Evolutionary conservation across 1,140 invertebrate genomes (phyloP).

Genomic region (Thalassaphorura encarpata): DNA sequence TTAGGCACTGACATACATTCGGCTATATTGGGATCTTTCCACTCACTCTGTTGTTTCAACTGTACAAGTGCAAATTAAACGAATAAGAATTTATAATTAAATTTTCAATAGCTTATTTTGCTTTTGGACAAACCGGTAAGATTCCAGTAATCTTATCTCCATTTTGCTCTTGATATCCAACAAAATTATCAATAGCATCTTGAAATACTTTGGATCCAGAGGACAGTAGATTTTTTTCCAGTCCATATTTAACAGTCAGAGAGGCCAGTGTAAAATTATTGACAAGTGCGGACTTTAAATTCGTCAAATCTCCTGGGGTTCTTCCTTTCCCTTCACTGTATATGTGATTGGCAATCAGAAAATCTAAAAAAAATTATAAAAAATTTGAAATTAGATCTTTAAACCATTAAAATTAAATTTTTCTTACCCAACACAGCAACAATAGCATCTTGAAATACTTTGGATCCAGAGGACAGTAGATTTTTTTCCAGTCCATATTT

Average conservation of each 20-base stretch:
- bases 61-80: slow-evolving; percentile 33
- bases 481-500: slow-evolving; percentile 44
- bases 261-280: slow-evolving; percentile 52
- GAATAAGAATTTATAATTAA: neutral
- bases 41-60: slow-evolving; percentile 15
- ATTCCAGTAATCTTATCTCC: too few species aligned
- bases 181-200: slow-evolving; percentile 45
- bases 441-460: slow-evolving; percentile 41
- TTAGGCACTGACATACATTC: slow-evolving; percentile 48
- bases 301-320: slow-evolving; percentile 39
- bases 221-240: slow-evolving; percentile 38
- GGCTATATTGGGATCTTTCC: slow-evolving; percentile 33
- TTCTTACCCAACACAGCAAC: slow-evolving; percentile 72
- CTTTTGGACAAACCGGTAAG: too few species aligned
- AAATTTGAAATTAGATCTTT: neutral
- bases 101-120: neutral
- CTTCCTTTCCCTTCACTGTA: slow-evolving; percentile 44
- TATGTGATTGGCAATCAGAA: slow-evolving; percentile 47
- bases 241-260: slow-evolving; percentile 47
- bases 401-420: slow-evolving; percentile 40
- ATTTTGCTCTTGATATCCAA: too few species aligned
- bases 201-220: slow-evolving; percentile 39
- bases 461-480: slow-evolving; percentile 36
- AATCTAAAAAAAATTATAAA: slow-evolving; percentile 40
- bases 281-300: slow-evolving; percentile 49